Evolutionary conservation across 2,888 invertebrate species (phyloP), one percentile per base, ranked within the genome.

Genomic region (Eristalis arbustorum): DNA sequence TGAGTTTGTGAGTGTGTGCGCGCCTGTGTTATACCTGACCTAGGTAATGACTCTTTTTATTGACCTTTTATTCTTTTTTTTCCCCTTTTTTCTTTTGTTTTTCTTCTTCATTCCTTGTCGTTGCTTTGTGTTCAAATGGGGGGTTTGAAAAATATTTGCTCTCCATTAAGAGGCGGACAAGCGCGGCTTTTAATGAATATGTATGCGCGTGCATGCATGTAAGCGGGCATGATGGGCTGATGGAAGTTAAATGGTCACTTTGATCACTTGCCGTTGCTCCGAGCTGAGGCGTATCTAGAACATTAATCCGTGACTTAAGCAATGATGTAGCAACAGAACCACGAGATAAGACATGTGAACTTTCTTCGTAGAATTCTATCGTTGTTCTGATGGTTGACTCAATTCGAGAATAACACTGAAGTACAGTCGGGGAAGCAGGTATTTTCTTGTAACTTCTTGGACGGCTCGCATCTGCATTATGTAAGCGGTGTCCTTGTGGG

Each of bases 31-130:
- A 74, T 85, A 34, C 74, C 73, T 85, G 84, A 77, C 81, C 84
- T 85, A 81, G 84, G 77, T 85, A 85, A 85, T 85, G 81, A 81
- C 71, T 80, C 63, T 73, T 85, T 73, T 76, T 84, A 67, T 80
- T 80, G 80, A 73, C 79, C 73, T 84, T 80, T 75, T 80, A 72
- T 75, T 69, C 62, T 28, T 67, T 69, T 59, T 78, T 71, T 59
- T 57, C 22, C 63, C 66, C 28, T 31, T 6, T 59, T 57, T 25
- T 68, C 66, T 28, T 31, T 6, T 31, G 31, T 34, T 57, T 59
- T 28, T 34, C n/a, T 37, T 75, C 25, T 57, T 8, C 31, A 10
- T 64, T 64, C 10, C 37, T n/a, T 13, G 28, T 49, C 18, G 8
- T 8, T 18, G 5, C 49, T n/a, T 18, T 18, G 49, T 56, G 40